phyloP scores from a whole-genome alignment of 2,888 invertebrate species.

The Leptura quadrifasciata region DNA sequence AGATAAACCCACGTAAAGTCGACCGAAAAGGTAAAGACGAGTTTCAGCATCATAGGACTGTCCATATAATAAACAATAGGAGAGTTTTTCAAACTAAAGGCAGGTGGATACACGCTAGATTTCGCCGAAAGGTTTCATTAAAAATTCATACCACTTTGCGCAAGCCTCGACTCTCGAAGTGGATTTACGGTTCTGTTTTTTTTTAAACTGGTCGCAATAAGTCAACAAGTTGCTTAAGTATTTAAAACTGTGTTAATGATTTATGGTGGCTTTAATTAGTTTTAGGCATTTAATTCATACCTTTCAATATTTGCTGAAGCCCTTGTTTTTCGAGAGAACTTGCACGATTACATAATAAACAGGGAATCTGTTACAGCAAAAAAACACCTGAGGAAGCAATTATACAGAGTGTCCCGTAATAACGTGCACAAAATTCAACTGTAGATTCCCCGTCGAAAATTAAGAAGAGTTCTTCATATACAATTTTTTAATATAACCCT shows the following conservation, averaged over 20 bases:
- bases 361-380: too few species aligned
- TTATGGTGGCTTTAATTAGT: slow-evolving; percentile 20
- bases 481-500: too few species aligned
- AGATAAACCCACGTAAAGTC: slow-evolving; percentile 51
- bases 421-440: too few species aligned
- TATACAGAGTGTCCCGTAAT: too few species aligned
- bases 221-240: slow-evolving; percentile 23
- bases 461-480: too few species aligned
- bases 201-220: slow-evolving; percentile 30
- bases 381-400: too few species aligned
- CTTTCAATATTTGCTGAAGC: neutral
- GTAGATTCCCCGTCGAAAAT: too few species aligned
- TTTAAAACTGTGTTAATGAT: slow-evolving; percentile 17
- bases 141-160: slow-evolving; percentile 52
- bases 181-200: slow-evolving; percentile 33
- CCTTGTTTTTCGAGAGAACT: neutral
- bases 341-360: neutral
- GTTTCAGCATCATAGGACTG: slow-evolving; percentile 50
- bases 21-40: slow-evolving; percentile 54
- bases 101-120: slow-evolving; percentile 55
- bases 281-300: neutral
- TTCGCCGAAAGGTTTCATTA: slow-evolving; percentile 49
- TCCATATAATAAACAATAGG: slow-evolving; percentile 56
- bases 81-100: slow-evolving; percentile 56
- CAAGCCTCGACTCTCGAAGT: slow-evolving; percentile 3